Percentiles rank a stretch among this genome's conserved stretches.
Evolutionary conservation across 2,888 invertebrate genomes (phyloP).

Genomic region (Ophion ellenae): DNA sequence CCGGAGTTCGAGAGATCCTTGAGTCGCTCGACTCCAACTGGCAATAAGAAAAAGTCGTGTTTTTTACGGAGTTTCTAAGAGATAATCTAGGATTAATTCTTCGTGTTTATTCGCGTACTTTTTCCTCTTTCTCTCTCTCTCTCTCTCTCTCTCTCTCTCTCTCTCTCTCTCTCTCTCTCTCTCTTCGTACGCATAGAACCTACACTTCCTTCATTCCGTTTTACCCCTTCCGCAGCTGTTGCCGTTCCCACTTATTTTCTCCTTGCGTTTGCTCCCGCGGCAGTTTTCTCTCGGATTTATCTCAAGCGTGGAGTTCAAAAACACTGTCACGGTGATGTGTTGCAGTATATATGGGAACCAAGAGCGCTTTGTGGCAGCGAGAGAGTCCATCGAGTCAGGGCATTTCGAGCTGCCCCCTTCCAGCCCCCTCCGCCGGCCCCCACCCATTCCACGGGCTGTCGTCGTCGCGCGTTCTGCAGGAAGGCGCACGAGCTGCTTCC

Average conservation of each 20-base stretch:
- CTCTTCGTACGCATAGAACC: slow-evolving; percentile 21
- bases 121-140: neutral
- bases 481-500: slow-evolving; percentile 50
- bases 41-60: too few relatives aligned
- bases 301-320: slow-evolving; percentile 48
- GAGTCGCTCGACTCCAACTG: too few relatives aligned
- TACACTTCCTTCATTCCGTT: slow-evolving; percentile 28
- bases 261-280: slow-evolving; percentile 25
- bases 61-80: neutral
- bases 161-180: neutral
- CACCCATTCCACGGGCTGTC: slow-evolving; percentile 28
- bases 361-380: slow-evolving; percentile 51
- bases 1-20: too few relatives aligned
- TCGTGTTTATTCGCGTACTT: slow-evolving; percentile 7
- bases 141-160: neutral
- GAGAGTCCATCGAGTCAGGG: slow-evolving; percentile 46
- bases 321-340: slow-evolving; percentile 55
- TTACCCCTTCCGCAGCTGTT: slow-evolving; percentile 17
- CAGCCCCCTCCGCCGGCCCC: neutral
- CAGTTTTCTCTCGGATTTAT: slow-evolving; percentile 43
- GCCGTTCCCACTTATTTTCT: slow-evolving; percentile 41
- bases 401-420: slow-evolving; percentile 33
- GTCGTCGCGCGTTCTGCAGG: slow-evolving; percentile 52
- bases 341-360: slow-evolving; percentile 45
- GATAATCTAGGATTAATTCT: neutral